Evolutionary conservation across 2,888 invertebrate species (phyloP), one percentile per base, ranked within the genome.

Genomic region (Tachina fera): DNA sequence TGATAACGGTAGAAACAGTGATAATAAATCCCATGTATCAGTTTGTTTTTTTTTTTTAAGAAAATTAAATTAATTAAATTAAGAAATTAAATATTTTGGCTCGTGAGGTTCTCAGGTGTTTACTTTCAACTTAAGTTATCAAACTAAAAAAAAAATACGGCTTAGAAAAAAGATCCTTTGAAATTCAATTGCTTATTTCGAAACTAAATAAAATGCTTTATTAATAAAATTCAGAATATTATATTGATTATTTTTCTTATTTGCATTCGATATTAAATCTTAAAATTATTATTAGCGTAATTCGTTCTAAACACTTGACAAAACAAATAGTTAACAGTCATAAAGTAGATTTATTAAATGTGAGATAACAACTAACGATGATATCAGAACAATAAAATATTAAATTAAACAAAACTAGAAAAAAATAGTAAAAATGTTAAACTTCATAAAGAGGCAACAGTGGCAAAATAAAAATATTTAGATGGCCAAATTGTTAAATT

Each of bases 301-400:
- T 76, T 68, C 65, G 43, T 49, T 82, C 61, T 82, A 63, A 76
- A 76, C 43, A 68, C 61, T 58, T 41, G 49, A 22, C 22, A 43
- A 70, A 4, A 71, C 63, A 65, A 68, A 83, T 72, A 83, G 83
- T 83, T 83, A 83, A 83, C 83, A 83, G 65, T 53, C 58, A 39
- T 56, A 61, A 81, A 81, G 41, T n/a, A 53, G 16, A 76, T 51
- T 43, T 16, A 68, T 53, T 61, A 61, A n/a, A 68, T 22, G 8
- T 61, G 14, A 63, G 39, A 61, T n/a, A 60, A 51, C 58, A 49
- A 61, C 31, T 47, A 56, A 47, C 9, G 13, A 39, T 53, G 76
- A 71, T 41, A 76, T 58, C 71, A 83, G 49, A 77, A 65, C 58
- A 83, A 83, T 83, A 77, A 65, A 83, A 58, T 58, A 68, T 60